Evolutionary conservation across 2,113 vertebrate species (phyloP).

Genomic region (Aix galericulata): DNA sequence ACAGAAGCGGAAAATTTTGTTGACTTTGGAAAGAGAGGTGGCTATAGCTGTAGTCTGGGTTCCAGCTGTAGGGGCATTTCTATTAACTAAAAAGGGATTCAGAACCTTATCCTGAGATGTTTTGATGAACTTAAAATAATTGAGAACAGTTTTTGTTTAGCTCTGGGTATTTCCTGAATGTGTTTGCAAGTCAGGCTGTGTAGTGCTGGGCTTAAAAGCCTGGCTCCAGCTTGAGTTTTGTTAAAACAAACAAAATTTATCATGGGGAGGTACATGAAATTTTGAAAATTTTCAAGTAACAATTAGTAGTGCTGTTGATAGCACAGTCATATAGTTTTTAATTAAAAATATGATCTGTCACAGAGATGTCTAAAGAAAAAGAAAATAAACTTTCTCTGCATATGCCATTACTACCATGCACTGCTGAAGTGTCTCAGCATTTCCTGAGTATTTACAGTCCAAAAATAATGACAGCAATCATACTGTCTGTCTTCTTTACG

Average conservation of each 20-base stretch:
- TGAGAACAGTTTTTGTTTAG: slow-evolving; percentile 62
- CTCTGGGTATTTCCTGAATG: slow-evolving; percentile 43
- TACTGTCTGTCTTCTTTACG: not conserved
- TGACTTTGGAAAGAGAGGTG: slow-evolving; percentile 54
- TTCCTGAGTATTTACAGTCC: not conserved
- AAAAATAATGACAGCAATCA: not conserved
- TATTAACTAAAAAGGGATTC: slow-evolving; percentile 43
- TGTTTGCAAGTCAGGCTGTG: slow-evolving; percentile 13
- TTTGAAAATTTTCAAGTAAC: not conserved
- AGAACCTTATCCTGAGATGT: not conserved
- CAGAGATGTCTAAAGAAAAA: not conserved
- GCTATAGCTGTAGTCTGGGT: slow-evolving; percentile 19
- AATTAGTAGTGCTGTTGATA: not conserved
- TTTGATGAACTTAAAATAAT: slow-evolving; percentile 59
- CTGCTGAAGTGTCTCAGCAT: not conserved
- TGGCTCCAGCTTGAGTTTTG: not conserved
- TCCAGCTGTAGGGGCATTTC: slow-evolving; percentile 50
- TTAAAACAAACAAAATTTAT: slow-evolving; percentile 11
- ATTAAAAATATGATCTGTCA: not conserved
- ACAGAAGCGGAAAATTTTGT: slow-evolving; percentile 64
- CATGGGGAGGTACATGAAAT: not conserved
- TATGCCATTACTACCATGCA: not conserved
- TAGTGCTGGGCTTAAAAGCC: not conserved
- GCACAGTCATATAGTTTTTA: not conserved
- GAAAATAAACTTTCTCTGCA: not conserved